These are phyloP conservation scores for Campylomormyrus numenius DNA, from an alignment of 2,113 vertebrate species.

Conservation along the genomic window DNA sequence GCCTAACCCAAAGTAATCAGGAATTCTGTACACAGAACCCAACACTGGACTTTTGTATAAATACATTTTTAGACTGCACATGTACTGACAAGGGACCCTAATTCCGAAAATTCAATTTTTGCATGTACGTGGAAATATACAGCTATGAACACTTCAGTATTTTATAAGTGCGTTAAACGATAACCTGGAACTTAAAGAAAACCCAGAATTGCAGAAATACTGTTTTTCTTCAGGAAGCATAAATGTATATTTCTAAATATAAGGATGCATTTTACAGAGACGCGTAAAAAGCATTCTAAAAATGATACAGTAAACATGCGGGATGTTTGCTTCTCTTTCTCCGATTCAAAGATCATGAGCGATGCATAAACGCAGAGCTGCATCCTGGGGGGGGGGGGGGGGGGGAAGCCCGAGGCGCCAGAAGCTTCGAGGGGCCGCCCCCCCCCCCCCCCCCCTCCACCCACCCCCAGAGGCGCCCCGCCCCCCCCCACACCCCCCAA, in stretches of 20 bases:
- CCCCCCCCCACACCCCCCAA: no score
- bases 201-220: neutral
- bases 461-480: no score
- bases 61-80: neutral
- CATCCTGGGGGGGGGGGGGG: conserved; percentile 28
- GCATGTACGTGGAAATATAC: neutral
- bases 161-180: neutral
- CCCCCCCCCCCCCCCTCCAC: no score
- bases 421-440: no score
- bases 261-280: conserved; percentile 14
- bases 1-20: neutral
- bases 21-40: neutral
- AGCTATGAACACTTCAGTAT: neutral
- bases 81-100: neutral
- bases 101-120: neutral
- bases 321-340: conserved; percentile 46
- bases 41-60: neutral
- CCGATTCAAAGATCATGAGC: conserved; percentile 45
- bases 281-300: conserved; percentile 42
- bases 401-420: no score
- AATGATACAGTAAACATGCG: conserved; percentile 42
- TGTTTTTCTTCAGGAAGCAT: conserved; percentile 21
- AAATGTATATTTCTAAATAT: conserved; percentile 20
- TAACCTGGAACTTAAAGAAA: neutral
- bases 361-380: conserved; percentile 51